phyloP scores from a whole-genome alignment of 2,797 vertebrate genomes.

The Megaceryle alcyon region DNA sequence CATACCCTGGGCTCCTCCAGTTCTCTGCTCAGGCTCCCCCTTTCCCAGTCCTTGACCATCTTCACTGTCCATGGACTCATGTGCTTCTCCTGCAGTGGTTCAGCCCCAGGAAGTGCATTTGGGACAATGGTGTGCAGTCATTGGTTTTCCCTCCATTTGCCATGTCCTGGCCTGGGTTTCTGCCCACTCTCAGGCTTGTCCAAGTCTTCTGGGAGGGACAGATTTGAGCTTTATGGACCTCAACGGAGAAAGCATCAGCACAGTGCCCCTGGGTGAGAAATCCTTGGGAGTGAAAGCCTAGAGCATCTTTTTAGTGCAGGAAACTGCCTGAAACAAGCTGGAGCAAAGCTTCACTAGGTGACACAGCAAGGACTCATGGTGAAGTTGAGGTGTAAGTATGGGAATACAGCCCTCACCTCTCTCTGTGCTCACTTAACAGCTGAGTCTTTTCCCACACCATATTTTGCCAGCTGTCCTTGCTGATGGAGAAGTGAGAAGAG shows the following conservation, averaged over 20 bases:
- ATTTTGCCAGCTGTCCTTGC: neutral
- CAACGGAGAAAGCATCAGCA: neutral
- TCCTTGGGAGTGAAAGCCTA: neutral
- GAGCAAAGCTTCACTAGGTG: neutral
- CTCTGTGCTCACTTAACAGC: neutral
- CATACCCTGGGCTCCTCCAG: neutral
- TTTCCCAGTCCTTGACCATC: neutral
- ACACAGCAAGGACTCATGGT: neutral
- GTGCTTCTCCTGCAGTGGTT: neutral
- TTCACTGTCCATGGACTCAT: neutral
- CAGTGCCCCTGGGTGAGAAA: neutral
- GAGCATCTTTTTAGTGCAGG: neutral
- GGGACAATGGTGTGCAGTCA: neutral
- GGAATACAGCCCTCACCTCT: fast-evolving
- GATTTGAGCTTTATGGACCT: neutral
- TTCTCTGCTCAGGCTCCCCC: neutral
- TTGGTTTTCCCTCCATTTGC: neutral
- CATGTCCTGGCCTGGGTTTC: neutral
- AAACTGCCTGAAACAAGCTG: neutral
- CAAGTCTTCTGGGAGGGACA: neutral
- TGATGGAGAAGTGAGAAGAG: neutral
- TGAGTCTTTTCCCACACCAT: neutral
- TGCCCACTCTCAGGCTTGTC: neutral
- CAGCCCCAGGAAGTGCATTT: neutral
- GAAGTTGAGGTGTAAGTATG: neutral